These are phyloP conservation scores for Indicator indicator DNA, from an alignment of 2,113 vertebrate species.

Conservation along the genomic window DNA sequence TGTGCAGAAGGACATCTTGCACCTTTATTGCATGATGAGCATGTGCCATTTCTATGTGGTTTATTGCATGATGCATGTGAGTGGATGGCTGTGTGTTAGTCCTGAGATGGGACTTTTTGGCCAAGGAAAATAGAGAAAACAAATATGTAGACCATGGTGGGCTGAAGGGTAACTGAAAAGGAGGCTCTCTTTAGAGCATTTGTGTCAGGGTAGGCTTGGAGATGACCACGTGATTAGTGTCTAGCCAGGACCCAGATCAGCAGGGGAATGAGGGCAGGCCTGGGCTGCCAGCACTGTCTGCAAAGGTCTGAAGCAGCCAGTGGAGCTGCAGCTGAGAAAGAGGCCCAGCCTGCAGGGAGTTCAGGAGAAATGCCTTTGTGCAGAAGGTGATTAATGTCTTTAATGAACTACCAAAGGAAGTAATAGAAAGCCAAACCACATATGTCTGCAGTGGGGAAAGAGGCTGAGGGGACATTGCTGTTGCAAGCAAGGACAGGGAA, in stretches of 20 bases:
- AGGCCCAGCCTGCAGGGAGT: conserved; percentile 40
- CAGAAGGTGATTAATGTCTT: conserved; percentile 32
- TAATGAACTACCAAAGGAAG: conserved; percentile 47
- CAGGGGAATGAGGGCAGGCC: background rate
- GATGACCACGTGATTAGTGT: rapidly evolving
- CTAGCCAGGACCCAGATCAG: background rate
- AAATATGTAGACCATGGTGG: background rate
- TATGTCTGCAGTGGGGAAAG: background rate
- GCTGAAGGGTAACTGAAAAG: background rate
- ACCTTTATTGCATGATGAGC: background rate
- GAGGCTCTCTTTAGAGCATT: background rate
- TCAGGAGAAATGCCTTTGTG: conserved; percentile 29
- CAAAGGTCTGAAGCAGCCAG: background rate
- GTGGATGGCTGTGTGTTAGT: rapidly evolving
- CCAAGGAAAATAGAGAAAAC: background rate
- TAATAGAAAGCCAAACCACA: conserved; percentile 19
- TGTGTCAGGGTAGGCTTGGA: rapidly evolving
- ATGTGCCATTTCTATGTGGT: rapidly evolving
- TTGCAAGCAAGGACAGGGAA: background rate
- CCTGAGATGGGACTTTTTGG: background rate
- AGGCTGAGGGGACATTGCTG: background rate
- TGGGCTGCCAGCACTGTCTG: background rate
- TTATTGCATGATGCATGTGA: rapidly evolving
- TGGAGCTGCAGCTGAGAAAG: background rate
- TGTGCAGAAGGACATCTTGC: background rate